Base-by-base conservation (phyloP, 2,888 invertebrate genomes). In the Helleia helle region DNA sequence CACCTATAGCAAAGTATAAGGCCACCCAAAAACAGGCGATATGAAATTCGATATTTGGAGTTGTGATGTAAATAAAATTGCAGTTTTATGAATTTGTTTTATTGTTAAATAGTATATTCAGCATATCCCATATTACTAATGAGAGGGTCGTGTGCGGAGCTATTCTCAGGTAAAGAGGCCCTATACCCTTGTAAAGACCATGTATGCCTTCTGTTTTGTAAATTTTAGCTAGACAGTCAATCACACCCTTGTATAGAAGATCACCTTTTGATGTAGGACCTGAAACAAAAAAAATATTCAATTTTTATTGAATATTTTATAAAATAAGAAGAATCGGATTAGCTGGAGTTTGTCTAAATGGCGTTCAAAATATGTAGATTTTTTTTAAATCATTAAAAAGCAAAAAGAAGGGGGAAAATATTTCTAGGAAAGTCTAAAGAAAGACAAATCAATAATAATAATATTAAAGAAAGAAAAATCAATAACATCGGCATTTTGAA, bases 121-220 rank as follows among this genome's bases (percentile, higher is more conserved):
- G 51, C 66, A 73, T 65, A 52, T 93, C 92, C 91, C 94, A 94
- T 64, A 94, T 91, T 40, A 93, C 89, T 38, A 94, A 80, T 44
- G 91, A 91, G 0, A 94, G 67, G 6, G 93, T 88, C 0, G 93
- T 92, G 59, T 94, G 94, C 0, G 94, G 94, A 2, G 92, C 93
- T 56, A 92, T 87, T 49, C 94, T 86, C 48, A 93, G 74, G 71
- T 93, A 92, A 1, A 91, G 88, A 0, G 93, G 92, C 5, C 90
- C 87, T 55, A 92, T 85, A 3, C 92, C 94, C 71, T 94, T 94
- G 66, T 93, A 94, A 22, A 93, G 86, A 1, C 93, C 93, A 55
- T 87, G 86, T 1, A 93, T 39, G 0, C 96, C 95, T 85, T 96
- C 96, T 1, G 87, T 88, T 59, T 72, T 86, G 54, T 90, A 89